Evolutionary conservation across 2,888 invertebrate species (phyloP).

Genomic region (Antheraea assamensis): DNA sequence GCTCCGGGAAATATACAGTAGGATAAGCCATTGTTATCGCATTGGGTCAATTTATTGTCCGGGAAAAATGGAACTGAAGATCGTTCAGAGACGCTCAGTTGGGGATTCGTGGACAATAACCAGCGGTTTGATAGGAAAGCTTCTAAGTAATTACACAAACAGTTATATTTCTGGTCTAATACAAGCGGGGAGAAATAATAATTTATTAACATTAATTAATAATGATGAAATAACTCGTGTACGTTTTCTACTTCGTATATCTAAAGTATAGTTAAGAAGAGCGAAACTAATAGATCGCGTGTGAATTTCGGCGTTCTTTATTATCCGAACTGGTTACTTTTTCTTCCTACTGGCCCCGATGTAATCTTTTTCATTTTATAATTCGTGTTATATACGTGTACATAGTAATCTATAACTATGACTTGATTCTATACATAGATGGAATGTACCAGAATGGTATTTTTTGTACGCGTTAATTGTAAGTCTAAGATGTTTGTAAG

Average conservation of each 20-base stretch:
- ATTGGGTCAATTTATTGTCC: not conserved
- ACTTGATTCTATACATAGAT: no score
- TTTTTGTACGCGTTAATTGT: no score
- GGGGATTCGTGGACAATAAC: no score
- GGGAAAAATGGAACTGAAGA: not conserved
- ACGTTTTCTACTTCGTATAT: no score
- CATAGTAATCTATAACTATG: not conserved
- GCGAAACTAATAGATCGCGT: conserved; percentile 10
- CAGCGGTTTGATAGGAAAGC: no score
- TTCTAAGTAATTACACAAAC: no score
- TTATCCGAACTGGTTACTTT: conserved; percentile 4
- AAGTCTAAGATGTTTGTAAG: no score
- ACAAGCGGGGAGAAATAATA: no score
- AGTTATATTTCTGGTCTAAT: no score
- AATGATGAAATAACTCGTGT: no score
- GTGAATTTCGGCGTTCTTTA: conserved; percentile 8
- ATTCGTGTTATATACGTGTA: not conserved
- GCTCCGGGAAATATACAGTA: not conserved
- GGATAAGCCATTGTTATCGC: not conserved
- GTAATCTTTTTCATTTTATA: not conserved
- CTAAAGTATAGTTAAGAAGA: not conserved
- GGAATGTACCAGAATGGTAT: no score
- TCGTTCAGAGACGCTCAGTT: not conserved
- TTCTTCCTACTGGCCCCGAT: conserved; percentile 21
- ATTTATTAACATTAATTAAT: no score